These are phyloP conservation scores for Pyralis farinalis DNA, from an alignment of 2,888 invertebrate genomes.

Conservation along the genomic window DNA sequence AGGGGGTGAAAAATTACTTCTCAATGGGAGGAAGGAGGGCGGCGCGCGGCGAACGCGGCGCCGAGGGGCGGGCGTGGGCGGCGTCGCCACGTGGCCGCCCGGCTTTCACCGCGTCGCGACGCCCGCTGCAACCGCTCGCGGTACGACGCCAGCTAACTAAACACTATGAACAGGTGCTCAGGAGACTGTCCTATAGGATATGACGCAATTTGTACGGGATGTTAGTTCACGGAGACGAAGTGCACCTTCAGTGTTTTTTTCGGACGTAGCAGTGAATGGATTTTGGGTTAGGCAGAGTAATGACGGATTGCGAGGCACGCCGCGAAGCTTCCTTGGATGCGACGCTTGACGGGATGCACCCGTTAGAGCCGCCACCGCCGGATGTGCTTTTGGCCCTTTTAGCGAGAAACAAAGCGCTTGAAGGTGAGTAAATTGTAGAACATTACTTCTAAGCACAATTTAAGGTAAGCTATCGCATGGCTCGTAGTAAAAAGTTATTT, in stretches of 20 bases:
- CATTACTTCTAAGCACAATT: too few relatives aligned
- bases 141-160: conserved; percentile 24
- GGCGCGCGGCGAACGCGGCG: conserved; percentile 48
- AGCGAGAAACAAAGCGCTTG: conserved; percentile 92
- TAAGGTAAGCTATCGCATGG: too few relatives aligned
- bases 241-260: conserved; percentile 42
- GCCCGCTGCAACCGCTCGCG: conserved; percentile 45
- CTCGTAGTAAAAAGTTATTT: too few relatives aligned
- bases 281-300: conserved; percentile 47
- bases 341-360: conserved; percentile 58
- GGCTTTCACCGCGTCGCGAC: conserved; percentile 49
- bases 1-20: conserved; percentile 79
- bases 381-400: conserved; percentile 92
- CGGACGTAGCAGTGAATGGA: conserved; percentile 54
- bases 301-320: conserved; percentile 45
- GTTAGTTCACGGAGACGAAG: conserved; percentile 33
- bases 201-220: conserved; percentile 38
- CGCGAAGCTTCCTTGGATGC: conserved; percentile 52
- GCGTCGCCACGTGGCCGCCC: conserved; percentile 66
- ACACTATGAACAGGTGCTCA: conserved; percentile 45
- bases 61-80: conserved; percentile 70
- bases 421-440: conserved; percentile 83
- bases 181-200: conserved; percentile 23
- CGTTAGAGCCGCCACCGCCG: conserved; percentile 84
- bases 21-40: conserved; percentile 75